Evolutionary conservation across 23 tunicate species (phyloP), one percentile per base, ranked within the genome.

Genomic region (Diplosoma virens): DNA sequence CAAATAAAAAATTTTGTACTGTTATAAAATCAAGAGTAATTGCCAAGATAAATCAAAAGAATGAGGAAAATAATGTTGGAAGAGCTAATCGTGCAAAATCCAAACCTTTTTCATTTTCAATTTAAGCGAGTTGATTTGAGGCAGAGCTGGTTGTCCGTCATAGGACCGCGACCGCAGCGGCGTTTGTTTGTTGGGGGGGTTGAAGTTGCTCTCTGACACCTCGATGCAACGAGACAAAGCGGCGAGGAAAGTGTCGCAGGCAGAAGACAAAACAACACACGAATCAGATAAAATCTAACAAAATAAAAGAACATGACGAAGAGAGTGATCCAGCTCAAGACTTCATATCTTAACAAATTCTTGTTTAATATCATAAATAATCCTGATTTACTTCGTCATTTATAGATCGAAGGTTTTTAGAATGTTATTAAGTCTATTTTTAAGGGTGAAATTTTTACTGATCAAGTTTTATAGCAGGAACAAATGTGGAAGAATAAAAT

Each of bases 181-280:
- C 14, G 72, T 64, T 28, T 63, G 82, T n/a, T 77, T 37, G 5
- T 80, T 14, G 16, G 81, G 78, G 9, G 45, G 71, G 22, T 41
- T 37, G 31, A 88, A 59, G 3, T 69, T 66, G 0, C 61, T 30
- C 30, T 93, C 98, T 46, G 93, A 79, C 0, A 87, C 53, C n/a
- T 54, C 55, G 17, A 93, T 33, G 48, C 93, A 82, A 18, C 81
- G 47, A 0, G 77, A 80, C 45, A 93, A 35, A 6, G 94, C 64
- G 29, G 83, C 75, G 24, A 93, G 81, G 73, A 93, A 93, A 17
- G 98, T 93, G 64, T 93, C 93, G 67, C 98, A 93, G 4, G 93
- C 87, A 1, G 85, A 69, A 0, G 94, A 82, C 16, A 93, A 81
- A n/a, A 93, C 31, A 9, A 76, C 52, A 30, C 89, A 74, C 0